phyloP scores from a whole-genome alignment of 2,113 vertebrate genomes.

The Pipra filicauda region DNA sequence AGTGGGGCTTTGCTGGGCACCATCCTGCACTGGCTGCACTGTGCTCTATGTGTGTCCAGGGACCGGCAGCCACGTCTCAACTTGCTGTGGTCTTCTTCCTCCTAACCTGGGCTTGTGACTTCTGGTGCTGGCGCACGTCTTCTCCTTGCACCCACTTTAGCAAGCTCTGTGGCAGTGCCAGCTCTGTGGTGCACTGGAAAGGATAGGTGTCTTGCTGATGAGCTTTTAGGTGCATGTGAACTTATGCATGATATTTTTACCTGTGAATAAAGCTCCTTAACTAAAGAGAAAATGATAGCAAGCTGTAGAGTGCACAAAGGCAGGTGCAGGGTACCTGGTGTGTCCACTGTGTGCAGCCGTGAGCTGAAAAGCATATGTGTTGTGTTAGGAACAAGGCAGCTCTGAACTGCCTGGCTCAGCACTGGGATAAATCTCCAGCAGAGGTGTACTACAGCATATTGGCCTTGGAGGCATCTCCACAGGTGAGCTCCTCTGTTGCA shows the following conservation, averaged over 20 bases:
- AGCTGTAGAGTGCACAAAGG: neutral
- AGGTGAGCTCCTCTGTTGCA: neutral
- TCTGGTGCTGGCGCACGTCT: accelerated
- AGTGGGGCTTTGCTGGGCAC: neutral
- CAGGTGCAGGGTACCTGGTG: neutral
- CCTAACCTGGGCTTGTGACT: neutral
- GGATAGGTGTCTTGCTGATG: neutral
- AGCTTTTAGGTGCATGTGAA: neutral
- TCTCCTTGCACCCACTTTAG: neutral
- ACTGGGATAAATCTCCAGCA: neutral
- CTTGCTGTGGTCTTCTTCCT: neutral
- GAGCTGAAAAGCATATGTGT: neutral
- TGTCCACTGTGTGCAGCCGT: accelerated
- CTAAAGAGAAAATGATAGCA: neutral
- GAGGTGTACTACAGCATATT: neutral
- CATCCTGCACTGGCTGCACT: neutral
- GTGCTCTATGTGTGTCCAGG: neutral
- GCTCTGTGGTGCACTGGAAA: neutral
- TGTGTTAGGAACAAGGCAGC: neutral
- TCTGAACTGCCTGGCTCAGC: neutral
- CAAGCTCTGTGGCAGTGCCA: neutral
- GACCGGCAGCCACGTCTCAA: neutral
- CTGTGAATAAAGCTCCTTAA: neutral
- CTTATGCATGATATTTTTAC: neutral
- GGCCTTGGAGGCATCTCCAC: neutral